Conservation (phyloP, 2,888 invertebrate species). For the Rhagonycha lutea region DNA sequence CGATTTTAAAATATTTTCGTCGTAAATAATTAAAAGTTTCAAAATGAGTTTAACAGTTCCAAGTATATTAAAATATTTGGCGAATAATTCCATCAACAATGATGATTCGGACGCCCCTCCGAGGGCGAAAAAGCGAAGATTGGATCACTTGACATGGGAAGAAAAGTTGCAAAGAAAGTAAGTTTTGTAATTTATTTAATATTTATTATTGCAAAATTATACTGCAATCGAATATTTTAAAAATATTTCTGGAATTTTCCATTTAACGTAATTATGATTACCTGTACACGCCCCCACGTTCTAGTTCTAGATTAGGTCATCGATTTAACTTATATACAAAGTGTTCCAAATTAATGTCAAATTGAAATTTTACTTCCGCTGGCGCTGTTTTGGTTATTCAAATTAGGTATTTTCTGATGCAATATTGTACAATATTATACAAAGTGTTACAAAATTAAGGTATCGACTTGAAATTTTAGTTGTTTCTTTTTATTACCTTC, state of each 20-base stretch:
- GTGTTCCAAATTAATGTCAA: background rate
- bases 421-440: background rate
- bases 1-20: background rate
- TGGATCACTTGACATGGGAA: slow-evolving; percentile 85
- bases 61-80: slow-evolving; percentile 48
- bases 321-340: background rate
- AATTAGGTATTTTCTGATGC: background rate
- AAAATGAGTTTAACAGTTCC: slow-evolving; percentile 35
- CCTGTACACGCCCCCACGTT: background rate
- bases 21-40: background rate
- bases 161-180: slow-evolving; percentile 88
- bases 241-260: background rate
- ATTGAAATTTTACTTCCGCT: background rate
- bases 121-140: slow-evolving; percentile 69
- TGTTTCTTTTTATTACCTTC: no score
- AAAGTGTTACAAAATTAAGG: no score
- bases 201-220: background rate
- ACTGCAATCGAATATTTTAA: no score
- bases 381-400: background rate
- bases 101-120: slow-evolving; percentile 40
- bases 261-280: background rate
- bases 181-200: slow-evolving; percentile 52
- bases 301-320: background rate
- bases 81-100: slow-evolving; percentile 37
- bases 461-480: no score